Base-by-base conservation (phyloP, 1,140 invertebrate species). In the Drosophila auraria region DNA sequence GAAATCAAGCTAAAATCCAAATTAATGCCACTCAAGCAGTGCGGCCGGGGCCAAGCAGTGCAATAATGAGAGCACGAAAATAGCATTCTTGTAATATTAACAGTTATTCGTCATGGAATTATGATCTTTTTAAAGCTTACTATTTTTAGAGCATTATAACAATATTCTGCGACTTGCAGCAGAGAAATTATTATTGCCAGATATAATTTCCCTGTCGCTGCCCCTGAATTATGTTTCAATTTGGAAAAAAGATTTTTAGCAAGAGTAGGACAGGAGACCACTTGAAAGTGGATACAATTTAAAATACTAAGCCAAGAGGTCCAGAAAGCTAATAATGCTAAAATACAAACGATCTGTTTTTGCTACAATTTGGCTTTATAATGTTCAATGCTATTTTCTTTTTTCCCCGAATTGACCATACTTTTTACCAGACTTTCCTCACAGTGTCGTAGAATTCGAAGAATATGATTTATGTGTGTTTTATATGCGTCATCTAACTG, bases 401-500 rank as follows among this genome's bases (percentile, higher is more conserved):
- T 27, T 27, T 27, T 27, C 5, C 25, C 25, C 5, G 25, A 25
- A 25, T 25, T 25, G 2, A 25, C 25, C 25, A 25, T 5, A 33
- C 30, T 9, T 9, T n/a, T 11, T 15, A 40, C 38, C 38, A 14
- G 3, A 14, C 4, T 14, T 30, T 33, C 44, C 5, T 68, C 11
- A 0, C n/a, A 33, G 17, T 42, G 12, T 3, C 23, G 2, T 11
- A 38, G 25, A 6, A 66, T 33, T 51, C 9, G 5, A 12, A 8
- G 20, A 42, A 23, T 49, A 50, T 59, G 44, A 66, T 53, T 53
- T 72, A 59, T 59, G 53, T 20, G 14, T 50, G 15, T 51, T 54
- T 69, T 14, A 51, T 59, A 73, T 60, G 70, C 68, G 66, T 51
- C 68, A 73, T 73, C 36, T 42, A 42, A 57, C 40, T 72, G 61